Percentiles rank a stretch among this genome's conserved stretches.
Conservation (phyloP, 2,113 vertebrate genomes). For the Marcusenius ussheri region DNA sequence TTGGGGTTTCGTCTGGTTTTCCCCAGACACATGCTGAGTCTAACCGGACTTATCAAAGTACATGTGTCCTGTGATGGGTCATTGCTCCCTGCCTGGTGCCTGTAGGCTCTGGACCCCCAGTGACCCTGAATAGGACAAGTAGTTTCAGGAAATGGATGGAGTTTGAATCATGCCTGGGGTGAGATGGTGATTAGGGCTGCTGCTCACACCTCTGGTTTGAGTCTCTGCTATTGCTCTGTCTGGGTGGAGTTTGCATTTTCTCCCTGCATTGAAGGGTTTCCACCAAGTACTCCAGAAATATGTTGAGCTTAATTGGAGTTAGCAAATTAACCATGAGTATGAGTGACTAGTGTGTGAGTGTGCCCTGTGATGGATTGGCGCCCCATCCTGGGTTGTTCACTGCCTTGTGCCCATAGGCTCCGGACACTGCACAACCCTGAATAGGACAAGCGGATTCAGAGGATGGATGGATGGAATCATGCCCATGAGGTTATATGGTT, state of each 20-base stretch:
- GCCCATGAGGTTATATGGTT: not conserved
- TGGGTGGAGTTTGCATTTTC: not conserved
- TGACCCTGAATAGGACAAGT: too few species aligned
- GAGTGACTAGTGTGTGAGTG: not conserved
- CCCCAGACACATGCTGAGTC: too few species aligned
- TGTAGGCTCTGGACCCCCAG: too few species aligned
- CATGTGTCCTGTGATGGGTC: too few species aligned
- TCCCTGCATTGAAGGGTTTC: not conserved
- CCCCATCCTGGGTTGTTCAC: not conserved
- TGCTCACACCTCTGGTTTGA: not conserved
- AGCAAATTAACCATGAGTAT: not conserved
- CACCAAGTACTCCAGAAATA: not conserved
- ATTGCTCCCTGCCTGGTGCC: too few species aligned
- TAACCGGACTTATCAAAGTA: too few species aligned
- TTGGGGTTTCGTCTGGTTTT: too few species aligned
- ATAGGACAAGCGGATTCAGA: not conserved
- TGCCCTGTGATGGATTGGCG: not conserved
- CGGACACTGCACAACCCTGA: not conserved
- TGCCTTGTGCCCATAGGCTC: not conserved
- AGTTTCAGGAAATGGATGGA: not conserved
- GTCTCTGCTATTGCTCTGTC: not conserved
- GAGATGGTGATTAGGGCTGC: not conserved
- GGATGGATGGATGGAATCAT: not conserved
- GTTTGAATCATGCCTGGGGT: not conserved
- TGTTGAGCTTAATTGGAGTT: not conserved